Evolutionary conservation across 2,888 invertebrate species (phyloP).

Genomic region (Drosophila eohydei): DNA sequence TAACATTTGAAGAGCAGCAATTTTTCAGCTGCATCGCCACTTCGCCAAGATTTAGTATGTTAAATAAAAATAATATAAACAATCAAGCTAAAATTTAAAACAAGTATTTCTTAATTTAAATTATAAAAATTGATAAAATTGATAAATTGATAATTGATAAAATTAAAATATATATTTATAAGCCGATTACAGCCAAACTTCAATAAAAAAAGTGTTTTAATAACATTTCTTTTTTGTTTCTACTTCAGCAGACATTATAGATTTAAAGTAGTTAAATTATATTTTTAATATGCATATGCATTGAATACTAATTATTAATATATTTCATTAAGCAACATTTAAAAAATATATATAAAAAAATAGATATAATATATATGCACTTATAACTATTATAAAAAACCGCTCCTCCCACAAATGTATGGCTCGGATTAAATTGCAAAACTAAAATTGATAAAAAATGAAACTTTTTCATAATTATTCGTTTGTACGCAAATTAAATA

Average conservation of each 20-base stretch:
- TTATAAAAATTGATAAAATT: neutral
- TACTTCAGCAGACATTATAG: neutral
- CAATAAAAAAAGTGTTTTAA: neutral
- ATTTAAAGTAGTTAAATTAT: neutral
- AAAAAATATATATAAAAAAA: neutral
- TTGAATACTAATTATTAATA: constrained; percentile 8
- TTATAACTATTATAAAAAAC: neutral
- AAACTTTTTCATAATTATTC: neutral
- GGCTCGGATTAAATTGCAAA: neutral
- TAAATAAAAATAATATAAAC: neutral
- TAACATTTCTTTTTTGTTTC: neutral
- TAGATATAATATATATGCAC: neutral
- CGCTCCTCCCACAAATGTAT: neutral
- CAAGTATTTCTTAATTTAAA: neutral
- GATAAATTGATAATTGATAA: too few species aligned
- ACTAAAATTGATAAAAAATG: neutral
- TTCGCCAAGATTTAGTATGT: neutral
- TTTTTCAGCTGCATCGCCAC: neutral
- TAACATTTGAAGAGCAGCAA: constrained; percentile 16
- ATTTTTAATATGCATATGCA: neutral
- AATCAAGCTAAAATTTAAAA: neutral
- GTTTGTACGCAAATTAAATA: neutral
- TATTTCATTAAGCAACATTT: neutral
- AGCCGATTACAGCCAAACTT: neutral
- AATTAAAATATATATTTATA: neutral